phyloP scores from a whole-genome alignment of 2,888 invertebrate genomes.

The Ornithoptera priamus region DNA sequence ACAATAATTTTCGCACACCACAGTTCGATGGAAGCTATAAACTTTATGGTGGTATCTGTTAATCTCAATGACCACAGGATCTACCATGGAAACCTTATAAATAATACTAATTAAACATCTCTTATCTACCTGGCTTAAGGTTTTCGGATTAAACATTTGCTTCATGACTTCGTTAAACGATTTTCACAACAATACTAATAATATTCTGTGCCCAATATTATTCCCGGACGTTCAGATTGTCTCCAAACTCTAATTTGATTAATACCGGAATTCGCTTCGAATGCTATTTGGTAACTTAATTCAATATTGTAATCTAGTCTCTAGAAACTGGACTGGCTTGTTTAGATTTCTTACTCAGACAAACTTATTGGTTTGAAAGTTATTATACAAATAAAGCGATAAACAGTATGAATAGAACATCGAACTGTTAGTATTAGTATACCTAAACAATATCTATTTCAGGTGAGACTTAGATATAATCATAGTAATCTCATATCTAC shows the following conservation, averaged over 20 bases:
- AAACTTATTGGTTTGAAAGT: neutral
- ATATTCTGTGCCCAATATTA: constrained; percentile 20
- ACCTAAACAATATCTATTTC: too few species aligned
- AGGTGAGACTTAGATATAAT: too few species aligned
- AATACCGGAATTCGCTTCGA: constrained; percentile 23
- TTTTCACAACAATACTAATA: constrained; percentile 21
- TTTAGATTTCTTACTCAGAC: neutral
- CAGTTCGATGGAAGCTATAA: too few species aligned
- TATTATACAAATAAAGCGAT: neutral
- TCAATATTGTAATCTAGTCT: constrained; percentile 6
- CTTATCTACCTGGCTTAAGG: neutral
- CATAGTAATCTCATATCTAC: too few species aligned
- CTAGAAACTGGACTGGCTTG: neutral
- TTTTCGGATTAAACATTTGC: constrained; percentile 11
- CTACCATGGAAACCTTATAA: too few species aligned
- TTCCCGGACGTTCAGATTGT: constrained; percentile 23
- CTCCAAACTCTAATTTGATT: constrained; percentile 25
- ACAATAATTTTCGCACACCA: too few species aligned
- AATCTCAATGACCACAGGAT: too few species aligned
- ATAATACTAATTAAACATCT: too few species aligned
- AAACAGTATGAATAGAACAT: too few species aligned
- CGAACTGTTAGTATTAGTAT: too few species aligned
- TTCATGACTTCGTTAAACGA: constrained; percentile 7
- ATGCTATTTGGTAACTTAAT: constrained; percentile 22
- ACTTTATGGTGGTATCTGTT: too few species aligned